A percentile compares a stretch with the other conserved stretches of the same genome.
These are phyloP conservation scores for Corydoras maculifer DNA, from an alignment of 2,113 vertebrate genomes.

Conservation along the genomic window DNA sequence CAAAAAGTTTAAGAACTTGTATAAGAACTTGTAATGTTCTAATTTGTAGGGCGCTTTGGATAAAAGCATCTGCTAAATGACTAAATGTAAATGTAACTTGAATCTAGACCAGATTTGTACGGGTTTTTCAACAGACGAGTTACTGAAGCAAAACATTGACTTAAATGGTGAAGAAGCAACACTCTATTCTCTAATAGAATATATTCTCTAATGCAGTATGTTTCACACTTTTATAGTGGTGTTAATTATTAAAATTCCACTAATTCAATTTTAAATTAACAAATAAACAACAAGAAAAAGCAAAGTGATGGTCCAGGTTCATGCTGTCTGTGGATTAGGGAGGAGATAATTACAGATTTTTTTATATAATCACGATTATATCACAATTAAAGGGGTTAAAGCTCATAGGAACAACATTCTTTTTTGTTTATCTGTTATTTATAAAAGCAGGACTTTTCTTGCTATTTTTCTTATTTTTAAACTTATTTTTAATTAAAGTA, in stretches of 20 bases:
- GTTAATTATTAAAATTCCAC: conserved; percentile 18
- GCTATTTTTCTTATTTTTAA: too few relatives aligned
- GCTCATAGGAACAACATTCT: too few relatives aligned
- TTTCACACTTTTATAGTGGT: conserved; percentile 6
- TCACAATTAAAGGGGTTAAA: too few relatives aligned
- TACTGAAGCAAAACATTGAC: neutral
- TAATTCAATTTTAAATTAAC: conserved; percentile 12
- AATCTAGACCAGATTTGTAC: neutral
- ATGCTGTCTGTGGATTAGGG: too few relatives aligned
- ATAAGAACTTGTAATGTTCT: neutral
- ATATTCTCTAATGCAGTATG: neutral
- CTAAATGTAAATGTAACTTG: too few relatives aligned
- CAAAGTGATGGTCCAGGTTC: too few relatives aligned
- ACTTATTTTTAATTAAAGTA: too few relatives aligned
- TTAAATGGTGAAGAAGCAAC: neutral
- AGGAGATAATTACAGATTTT: too few relatives aligned
- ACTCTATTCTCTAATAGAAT: neutral
- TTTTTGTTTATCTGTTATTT: too few relatives aligned
- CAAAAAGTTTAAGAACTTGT: too few relatives aligned
- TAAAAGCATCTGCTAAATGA: neutral
- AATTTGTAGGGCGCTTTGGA: neutral
- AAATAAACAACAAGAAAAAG: conserved; percentile 18
- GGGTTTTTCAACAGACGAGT: neutral
- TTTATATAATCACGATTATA: too few relatives aligned
- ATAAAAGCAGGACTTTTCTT: too few relatives aligned